Base-by-base conservation (phyloP, 2,113 vertebrate genomes). In the Coracopsis vasa region DNA sequence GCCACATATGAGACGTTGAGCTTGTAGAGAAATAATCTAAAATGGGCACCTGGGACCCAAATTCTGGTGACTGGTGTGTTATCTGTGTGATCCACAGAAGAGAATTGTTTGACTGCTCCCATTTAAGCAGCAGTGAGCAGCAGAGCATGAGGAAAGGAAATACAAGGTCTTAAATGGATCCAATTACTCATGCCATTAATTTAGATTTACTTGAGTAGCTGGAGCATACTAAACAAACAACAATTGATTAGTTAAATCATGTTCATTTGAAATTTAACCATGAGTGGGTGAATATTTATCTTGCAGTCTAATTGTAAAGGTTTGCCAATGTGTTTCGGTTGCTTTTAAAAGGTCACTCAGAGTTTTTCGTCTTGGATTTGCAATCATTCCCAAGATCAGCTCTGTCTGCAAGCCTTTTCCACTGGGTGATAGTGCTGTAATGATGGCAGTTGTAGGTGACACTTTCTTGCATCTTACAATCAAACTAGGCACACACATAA, bases 101-200 rank as follows among this genome's bases (percentile, higher is more conserved):
- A 74, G 86, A 81, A 78, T 25, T 15, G 6, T 79, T 94, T 87
- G 61, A 48, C 56, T 94, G 77, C 41, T 95, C 19, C 23, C 20
- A 23, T 79, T 81, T 61, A 64, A 48, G 56, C 67, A 88, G 50
- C 48, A 73, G 39, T 3, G 2, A 96, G 72, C 75, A 86, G 42
- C 31, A 72, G 80, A 93, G 83, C 51, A 72, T n/a, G 48, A 92
- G 61, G 56, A 88, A 67, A 81, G 77, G 80, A 95, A 96, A 93
- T 79, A 75, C 14, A 82, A 80, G 50, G 39, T 51, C 88, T 95
- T 91, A 96, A 97, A 96, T 95, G 56, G 93, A 94, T 96, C 65
- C 86, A 95, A 84, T 97, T 97, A 93, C 80, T 94, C 86, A 91
- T 96, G 83, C 51, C 83, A 88, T 95, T 96, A 96, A 93, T 97